phyloP scores from a whole-genome alignment of 2,797 vertebrate species.

The Ciconia nigra region DNA sequence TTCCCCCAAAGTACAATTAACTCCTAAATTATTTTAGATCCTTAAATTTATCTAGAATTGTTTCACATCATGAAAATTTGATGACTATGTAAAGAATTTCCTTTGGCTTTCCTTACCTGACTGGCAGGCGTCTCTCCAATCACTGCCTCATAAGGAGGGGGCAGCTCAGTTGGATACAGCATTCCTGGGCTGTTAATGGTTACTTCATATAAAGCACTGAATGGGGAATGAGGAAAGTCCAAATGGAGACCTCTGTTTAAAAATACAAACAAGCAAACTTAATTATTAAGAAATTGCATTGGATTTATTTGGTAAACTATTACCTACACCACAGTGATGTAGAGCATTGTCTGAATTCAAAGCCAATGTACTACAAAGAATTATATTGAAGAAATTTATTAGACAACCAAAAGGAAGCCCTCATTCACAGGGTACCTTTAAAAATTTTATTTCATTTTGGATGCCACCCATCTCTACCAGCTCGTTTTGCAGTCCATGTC shows the following conservation, averaged over 20 bases:
- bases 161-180: conserved; percentile 91
- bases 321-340: not conserved
- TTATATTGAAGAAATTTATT: not conserved
- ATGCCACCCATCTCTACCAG: not conserved
- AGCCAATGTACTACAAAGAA: not conserved
- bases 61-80: not conserved
- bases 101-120: conserved; percentile 80
- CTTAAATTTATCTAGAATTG: not conserved
- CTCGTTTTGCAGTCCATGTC: not conserved
- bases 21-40: not conserved
- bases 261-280: not conserved
- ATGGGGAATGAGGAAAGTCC: conserved; percentile 90
- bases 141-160: conserved; percentile 95
- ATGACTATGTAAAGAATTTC: not conserved
- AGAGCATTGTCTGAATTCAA: not conserved
- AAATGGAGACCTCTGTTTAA: conserved; percentile 86
- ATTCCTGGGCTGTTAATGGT: conserved; percentile 92
- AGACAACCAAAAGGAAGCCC: not conserved
- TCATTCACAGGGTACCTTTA: not conserved
- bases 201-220: conserved; percentile 90
- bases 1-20: not conserved
- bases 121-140: conserved; percentile 84
- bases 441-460: not conserved
- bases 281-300: not conserved
- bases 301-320: not conserved